phyloP scores from a whole-genome alignment of 2,888 invertebrate genomes.

The Hyposoter didymator region DNA sequence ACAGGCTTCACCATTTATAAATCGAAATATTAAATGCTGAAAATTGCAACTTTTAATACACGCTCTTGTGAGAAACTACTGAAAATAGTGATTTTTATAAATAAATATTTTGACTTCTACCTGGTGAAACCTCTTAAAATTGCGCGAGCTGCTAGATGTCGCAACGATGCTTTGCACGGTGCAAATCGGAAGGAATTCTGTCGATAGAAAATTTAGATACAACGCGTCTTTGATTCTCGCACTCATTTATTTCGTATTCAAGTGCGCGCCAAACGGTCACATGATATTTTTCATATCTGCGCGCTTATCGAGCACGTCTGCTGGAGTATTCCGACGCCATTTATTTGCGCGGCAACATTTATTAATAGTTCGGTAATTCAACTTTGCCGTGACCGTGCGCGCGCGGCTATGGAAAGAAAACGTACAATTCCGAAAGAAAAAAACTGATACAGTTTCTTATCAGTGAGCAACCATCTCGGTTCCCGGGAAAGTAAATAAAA shows the following conservation, averaged over 20 bases:
- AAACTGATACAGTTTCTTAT: neutral
- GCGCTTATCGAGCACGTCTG: neutral
- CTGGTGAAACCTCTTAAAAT: too few relatives aligned
- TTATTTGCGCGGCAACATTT: neutral
- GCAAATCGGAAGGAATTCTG: too few relatives aligned
- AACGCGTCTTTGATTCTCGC: neutral
- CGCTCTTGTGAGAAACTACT: too few relatives aligned
- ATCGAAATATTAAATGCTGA: too few relatives aligned
- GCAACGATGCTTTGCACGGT: too few relatives aligned
- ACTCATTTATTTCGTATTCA: slow-evolving; percentile 5
- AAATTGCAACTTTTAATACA: too few relatives aligned
- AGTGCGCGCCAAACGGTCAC: slow-evolving; percentile 1
- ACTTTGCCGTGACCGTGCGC: too few relatives aligned
- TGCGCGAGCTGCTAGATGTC: too few relatives aligned
- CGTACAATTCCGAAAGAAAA: neutral
- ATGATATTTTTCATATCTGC: neutral
- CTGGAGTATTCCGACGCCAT: neutral
- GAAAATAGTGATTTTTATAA: too few relatives aligned
- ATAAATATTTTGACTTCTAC: too few relatives aligned
- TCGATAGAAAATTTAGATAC: too few relatives aligned
- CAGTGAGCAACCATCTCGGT: neutral
- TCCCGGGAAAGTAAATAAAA: neutral
- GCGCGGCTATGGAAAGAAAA: neutral
- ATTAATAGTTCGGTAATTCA: neutral
- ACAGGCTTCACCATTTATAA: too few relatives aligned